phyloP scores from a whole-genome alignment of 1,140 invertebrate species.

The Coptotermes formosanus region DNA sequence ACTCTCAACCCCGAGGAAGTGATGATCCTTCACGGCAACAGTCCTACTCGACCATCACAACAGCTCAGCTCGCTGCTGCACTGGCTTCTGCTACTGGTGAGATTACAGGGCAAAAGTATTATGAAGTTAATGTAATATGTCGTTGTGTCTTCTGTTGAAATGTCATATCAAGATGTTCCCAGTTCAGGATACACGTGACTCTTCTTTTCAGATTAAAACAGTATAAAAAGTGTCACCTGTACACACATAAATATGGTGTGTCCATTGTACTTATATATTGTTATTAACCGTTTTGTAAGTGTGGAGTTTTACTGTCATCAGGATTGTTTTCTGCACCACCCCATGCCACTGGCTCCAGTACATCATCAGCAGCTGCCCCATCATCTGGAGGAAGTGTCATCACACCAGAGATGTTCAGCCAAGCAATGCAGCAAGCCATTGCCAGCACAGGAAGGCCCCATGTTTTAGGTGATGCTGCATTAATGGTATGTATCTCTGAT shows the following conservation, averaged over 20 bases:
- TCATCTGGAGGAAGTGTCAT: conserved; percentile 45
- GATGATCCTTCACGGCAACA: conserved; percentile 43
- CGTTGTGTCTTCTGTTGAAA: too few relatives aligned
- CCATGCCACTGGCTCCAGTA: neutral
- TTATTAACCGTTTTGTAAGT: neutral
- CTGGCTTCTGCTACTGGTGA: conserved; percentile 48
- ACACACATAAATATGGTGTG: too few relatives aligned
- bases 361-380: neutral
- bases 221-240: too few relatives aligned
- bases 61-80: conserved; percentile 53
- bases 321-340: conserved; percentile 4
- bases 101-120: neutral
- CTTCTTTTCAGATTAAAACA: too few relatives aligned
- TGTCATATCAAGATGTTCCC: too few relatives aligned
- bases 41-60: conserved; percentile 48
- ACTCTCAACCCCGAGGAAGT: conserved; percentile 43
- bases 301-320: neutral
- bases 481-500: neutral
- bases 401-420: conserved; percentile 57
- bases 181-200: too few relatives aligned
- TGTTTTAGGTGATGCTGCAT: conserved; percentile 34
- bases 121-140: too few relatives aligned
- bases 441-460: conserved; percentile 40
- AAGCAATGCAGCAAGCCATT: conserved; percentile 57
- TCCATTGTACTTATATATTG: neutral